These are phyloP conservation scores for Macrosteles quadrilineatus DNA, from an alignment of 1,140 invertebrate genomes.

Conservation along the genomic window DNA sequence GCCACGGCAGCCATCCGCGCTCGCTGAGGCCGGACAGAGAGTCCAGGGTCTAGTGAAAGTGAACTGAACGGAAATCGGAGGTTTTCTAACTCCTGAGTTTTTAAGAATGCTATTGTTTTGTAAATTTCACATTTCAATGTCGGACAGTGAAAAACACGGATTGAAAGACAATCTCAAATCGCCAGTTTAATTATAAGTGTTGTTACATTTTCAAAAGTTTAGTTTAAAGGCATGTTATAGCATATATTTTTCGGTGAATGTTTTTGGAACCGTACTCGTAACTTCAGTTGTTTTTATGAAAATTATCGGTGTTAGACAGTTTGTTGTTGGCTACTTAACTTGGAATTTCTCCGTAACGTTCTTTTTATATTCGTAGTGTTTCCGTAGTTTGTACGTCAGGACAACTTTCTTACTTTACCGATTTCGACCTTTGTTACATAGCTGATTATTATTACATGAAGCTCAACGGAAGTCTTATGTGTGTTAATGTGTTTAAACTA, in stretches of 20 bases:
- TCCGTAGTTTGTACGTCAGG: too few species aligned
- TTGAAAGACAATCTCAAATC: slow-evolving; percentile 12
- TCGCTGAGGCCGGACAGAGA: not conserved
- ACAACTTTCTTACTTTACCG: too few species aligned
- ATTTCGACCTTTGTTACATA: not conserved
- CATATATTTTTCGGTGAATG: slow-evolving; percentile 24
- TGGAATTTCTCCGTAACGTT: not conserved
- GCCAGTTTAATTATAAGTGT: slow-evolving; percentile 19
- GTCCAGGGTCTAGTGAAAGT: not conserved
- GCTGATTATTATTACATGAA: slow-evolving; percentile 4
- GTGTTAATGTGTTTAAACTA: slow-evolving; percentile 19
- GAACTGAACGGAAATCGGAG: not conserved
- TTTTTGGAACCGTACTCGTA: slow-evolving; percentile 6
- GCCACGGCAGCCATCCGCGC: not conserved
- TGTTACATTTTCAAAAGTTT: slow-evolving; percentile 16
- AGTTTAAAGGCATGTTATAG: slow-evolving; percentile 15
- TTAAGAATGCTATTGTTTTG: not conserved
- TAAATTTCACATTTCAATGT: not conserved
- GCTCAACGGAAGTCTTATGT: slow-evolving; percentile 16
- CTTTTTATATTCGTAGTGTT: too few species aligned
- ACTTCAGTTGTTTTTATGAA: slow-evolving; percentile 4
- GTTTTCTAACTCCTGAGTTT: not conserved
- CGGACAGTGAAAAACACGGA: not conserved
- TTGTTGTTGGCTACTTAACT: not conserved
- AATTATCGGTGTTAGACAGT: not conserved